Conservation (phyloP, 2,888 invertebrate species). For the Dorcus hopei region DNA sequence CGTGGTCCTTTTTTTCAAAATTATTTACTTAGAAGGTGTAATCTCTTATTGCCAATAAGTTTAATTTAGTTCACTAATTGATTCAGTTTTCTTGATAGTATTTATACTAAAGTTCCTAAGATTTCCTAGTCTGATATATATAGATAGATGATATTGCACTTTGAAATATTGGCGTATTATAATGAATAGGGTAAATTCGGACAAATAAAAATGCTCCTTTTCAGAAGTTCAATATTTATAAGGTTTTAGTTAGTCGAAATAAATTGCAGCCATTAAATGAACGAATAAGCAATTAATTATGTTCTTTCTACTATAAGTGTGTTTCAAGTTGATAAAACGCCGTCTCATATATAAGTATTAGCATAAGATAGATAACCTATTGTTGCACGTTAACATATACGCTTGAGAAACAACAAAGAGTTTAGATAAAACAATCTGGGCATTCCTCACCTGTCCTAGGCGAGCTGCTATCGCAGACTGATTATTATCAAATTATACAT, state of each 20-base stretch:
- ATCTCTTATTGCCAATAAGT: too few species aligned
- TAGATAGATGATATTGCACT: too few species aligned
- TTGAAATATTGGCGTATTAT: too few species aligned
- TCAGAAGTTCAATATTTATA: conserved; percentile 13
- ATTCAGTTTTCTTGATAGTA: too few species aligned
- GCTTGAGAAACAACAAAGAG: neutral
- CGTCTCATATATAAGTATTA: neutral
- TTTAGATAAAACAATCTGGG: conserved; percentile 25
- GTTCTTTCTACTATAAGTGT: conserved; percentile 7
- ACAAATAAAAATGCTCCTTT: neutral
- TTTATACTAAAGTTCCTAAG: too few species aligned
- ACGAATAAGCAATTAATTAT: conserved; percentile 15
- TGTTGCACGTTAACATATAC: neutral
- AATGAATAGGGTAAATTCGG: too few species aligned
- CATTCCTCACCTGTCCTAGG: conserved; percentile 32
- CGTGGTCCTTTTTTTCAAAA: too few species aligned
- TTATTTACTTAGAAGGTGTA: too few species aligned
- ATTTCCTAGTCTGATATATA: too few species aligned
- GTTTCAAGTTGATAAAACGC: neutral
- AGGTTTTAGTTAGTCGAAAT: conserved; percentile 3
- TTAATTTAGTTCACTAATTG: too few species aligned
- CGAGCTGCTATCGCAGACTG: conserved; percentile 22
- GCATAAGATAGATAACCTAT: conserved; percentile 1
- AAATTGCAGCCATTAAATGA: conserved; percentile 14
- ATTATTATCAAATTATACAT: conserved; percentile 43